A percentile compares a stretch with the other conserved stretches of the same genome.
Conservation (phyloP, 2,888 invertebrate genomes). For the Microplitis deprimator region DNA sequence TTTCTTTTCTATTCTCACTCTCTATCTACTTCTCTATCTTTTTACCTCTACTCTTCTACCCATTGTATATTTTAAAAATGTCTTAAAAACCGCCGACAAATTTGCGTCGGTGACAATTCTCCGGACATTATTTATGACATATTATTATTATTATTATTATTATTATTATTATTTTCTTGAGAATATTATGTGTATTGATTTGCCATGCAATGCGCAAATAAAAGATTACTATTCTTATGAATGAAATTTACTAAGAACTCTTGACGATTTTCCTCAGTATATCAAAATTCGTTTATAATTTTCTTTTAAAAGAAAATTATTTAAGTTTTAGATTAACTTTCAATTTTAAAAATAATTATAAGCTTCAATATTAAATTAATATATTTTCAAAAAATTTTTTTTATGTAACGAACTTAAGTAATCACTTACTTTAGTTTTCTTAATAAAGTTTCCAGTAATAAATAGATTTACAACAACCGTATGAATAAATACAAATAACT, state of each 20-base stretch:
- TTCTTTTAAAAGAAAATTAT: not conserved
- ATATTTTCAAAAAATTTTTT: no score
- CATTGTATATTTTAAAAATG: conserved; percentile 21
- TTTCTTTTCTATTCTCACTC: conserved; percentile 16
- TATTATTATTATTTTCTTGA: not conserved
- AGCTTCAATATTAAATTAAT: no score
- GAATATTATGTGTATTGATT: not conserved
- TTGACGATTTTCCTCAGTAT: not conserved
- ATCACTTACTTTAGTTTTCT: no score
- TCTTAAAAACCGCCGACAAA: conserved; percentile 8
- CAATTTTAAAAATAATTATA: not conserved
- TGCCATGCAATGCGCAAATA: not conserved
- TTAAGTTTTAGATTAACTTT: not conserved
- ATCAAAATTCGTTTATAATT: conserved; percentile 4
- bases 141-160: not conserved
- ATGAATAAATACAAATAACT: not conserved
- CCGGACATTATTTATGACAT: not conserved
- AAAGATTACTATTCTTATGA: not conserved
- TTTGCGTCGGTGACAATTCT: conserved; percentile 23
- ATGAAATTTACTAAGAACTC: not conserved
- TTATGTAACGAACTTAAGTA: no score
- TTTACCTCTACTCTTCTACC: conserved; percentile 1
- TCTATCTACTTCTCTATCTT: conserved; percentile 14
- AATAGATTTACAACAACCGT: no score
- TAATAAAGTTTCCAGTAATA: no score